Evolutionary conservation across 2,888 invertebrate species (phyloP), one percentile per base, ranked within the genome.

Genomic region (Athrips mouffetella): DNA sequence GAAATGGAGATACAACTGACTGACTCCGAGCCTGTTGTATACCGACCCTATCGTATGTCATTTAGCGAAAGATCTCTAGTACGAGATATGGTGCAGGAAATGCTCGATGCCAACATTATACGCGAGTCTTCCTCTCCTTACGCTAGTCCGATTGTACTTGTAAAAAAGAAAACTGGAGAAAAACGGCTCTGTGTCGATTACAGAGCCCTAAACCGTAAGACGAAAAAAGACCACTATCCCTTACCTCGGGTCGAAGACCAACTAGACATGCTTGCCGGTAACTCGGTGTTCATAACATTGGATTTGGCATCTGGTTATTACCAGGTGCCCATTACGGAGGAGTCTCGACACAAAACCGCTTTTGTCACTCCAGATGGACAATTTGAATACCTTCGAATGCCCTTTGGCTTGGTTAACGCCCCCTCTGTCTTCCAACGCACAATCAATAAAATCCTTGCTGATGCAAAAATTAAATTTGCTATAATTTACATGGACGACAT

Each of bases 291-390:
- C 25, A 54, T 35, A 2, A 40, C 50, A 1, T 25, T 59, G 10
- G 60, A 60, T 39, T 30, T 58, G 2, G 47, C 54, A n/a, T 54
- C 51, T 2, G 58, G 59, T 0, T 61, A 59, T 44, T 54, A 58
- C 20, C 60, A 61, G 30, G 52, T 61, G 23, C 50, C 55, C 0
- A 55, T 82, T 11, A 53, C 55, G 27, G 59, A 63, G 7, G 53
- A 67, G 1, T 66, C 71, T 1, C 54, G 63, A 16, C 58, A 58
- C 1, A 64, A 66, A 37, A 80, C 75, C 0, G 72, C 74, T 0
- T 76, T 80, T 47, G 62, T 71, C 0, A 80, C 74, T 0, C 68
- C 69, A 0, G 65, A 72, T 29, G 40, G 40, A 6, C 40, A 40
- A 8, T 40, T 13, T 11, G 45, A 45, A 13, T 33, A 33, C 23